These are phyloP conservation scores for Ischnura elegans DNA, from an alignment of 2,888 invertebrate species.

Conservation along the genomic window DNA sequence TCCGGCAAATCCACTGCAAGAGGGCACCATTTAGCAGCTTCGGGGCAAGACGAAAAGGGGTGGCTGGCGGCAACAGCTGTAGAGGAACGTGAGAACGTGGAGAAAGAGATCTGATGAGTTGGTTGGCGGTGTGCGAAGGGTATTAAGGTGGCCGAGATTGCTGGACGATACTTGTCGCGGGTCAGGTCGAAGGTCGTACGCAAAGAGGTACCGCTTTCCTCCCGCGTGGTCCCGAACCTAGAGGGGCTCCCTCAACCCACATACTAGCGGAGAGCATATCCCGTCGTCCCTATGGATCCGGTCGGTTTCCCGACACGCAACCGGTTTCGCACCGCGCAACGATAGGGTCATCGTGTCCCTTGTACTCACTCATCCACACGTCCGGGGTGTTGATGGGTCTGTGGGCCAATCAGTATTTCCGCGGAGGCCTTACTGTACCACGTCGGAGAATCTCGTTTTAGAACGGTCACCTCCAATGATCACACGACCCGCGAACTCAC, in stretches of 20 bases:
- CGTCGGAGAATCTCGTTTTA: neutral
- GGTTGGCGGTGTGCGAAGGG: neutral
- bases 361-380: neutral
- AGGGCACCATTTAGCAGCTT: neutral
- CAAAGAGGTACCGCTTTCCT: conserved; percentile 14
- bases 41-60: neutral
- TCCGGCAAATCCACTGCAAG: neutral
- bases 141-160: neutral
- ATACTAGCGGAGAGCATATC: too few relatives aligned
- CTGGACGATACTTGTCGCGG: neutral
- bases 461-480: neutral
- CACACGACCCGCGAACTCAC: neutral
- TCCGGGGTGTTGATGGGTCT: neutral
- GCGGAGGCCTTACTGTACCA: neutral
- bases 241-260: conserved; percentile 4
- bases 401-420: neutral
- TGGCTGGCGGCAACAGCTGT: neutral
- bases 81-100: neutral
- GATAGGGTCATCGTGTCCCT: neutral
- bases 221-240: neutral
- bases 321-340: neutral
- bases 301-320: neutral
- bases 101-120: neutral
- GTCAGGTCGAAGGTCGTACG: conserved; percentile 1
- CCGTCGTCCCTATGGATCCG: neutral